Evolutionary conservation across 2,113 vertebrate genomes (phyloP).

Genomic region (Ammospiza caudacuta): DNA sequence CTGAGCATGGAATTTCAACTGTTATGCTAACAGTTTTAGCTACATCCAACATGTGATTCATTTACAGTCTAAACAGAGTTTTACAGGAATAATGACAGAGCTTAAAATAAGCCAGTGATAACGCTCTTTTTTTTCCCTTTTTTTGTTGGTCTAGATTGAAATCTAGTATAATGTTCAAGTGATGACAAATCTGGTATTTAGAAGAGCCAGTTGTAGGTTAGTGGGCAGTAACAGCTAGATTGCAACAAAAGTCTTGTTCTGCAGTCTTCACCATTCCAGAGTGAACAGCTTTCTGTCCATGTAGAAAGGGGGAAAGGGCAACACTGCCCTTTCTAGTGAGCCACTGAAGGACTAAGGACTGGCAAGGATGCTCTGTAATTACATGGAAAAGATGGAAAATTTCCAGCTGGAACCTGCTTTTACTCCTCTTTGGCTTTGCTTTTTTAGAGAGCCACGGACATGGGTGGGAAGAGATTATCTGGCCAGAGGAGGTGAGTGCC

Average conservation of each 20-base stretch:
- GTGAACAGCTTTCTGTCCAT: background rate
- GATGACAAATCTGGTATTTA: background rate
- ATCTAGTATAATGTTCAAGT: background rate
- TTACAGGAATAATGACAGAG: background rate
- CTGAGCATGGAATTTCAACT: background rate
- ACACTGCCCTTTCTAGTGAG: background rate
- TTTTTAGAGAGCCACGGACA: background rate
- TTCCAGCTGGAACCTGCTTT: background rate
- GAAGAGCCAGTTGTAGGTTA: background rate
- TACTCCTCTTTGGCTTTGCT: background rate
- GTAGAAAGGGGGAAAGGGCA: background rate
- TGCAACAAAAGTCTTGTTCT: background rate
- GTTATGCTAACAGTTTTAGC: background rate
- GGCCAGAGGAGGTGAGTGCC: background rate
- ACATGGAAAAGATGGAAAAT: background rate
- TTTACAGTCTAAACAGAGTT: background rate
- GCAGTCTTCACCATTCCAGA: background rate
- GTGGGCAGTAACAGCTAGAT: background rate
- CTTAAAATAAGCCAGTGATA: background rate
- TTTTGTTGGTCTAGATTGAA: background rate
- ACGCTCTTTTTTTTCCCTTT: rapidly evolving
- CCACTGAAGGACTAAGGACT: background rate
- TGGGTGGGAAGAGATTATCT: rapidly evolving
- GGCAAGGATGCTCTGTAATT: background rate
- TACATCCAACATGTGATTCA: background rate